A percentile compares a stretch with the other conserved stretches of the same genome.
Evolutionary conservation across 2,888 invertebrate species (phyloP).

Genomic region (Diplazon laetatorius): DNA sequence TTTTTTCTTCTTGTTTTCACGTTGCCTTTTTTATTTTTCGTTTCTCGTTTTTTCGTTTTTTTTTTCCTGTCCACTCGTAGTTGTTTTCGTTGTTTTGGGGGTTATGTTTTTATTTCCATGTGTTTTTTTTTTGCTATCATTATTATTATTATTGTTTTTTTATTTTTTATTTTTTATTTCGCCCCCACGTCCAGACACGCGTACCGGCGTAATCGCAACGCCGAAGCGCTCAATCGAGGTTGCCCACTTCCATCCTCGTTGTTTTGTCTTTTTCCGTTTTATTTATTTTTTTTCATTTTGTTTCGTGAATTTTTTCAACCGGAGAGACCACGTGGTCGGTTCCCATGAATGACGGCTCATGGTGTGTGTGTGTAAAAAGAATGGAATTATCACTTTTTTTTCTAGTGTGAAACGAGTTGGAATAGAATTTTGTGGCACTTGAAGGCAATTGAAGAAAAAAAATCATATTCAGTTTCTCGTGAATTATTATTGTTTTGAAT

Average conservation of each 20-base stretch:
- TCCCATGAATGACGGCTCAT: slow-evolving; percentile 51
- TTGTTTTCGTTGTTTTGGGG: slow-evolving; percentile 14
- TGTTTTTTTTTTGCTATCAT: too few relatives aligned
- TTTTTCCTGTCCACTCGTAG: slow-evolving; percentile 1
- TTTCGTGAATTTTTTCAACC: slow-evolving; percentile 53
- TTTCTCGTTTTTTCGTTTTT: slow-evolving; percentile 48
- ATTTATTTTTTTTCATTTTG: slow-evolving; percentile 53
- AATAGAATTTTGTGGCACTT: too few relatives aligned
- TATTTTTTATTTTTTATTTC: slow-evolving; percentile 61
- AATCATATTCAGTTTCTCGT: too few relatives aligned
- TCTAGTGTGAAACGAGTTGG: too few relatives aligned
- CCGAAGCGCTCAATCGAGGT: slow-evolving; percentile 68
- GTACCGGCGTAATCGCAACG: slow-evolving; percentile 77
- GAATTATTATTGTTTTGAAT: too few relatives aligned
- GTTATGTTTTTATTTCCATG: slow-evolving; percentile 65
- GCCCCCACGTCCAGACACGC: slow-evolving; percentile 72
- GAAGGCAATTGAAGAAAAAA: too few relatives aligned
- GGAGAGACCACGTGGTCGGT: slow-evolving; percentile 42
- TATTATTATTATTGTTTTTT: too few relatives aligned
- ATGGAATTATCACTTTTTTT: too few relatives aligned
- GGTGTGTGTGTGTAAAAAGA: too few relatives aligned
- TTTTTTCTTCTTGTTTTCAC: slow-evolving; percentile 64
- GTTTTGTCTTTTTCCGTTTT: slow-evolving; percentile 52
- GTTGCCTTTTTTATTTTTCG: slow-evolving; percentile 76
- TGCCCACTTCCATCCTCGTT: slow-evolving; percentile 56